These are phyloP conservation scores for Labeo rohita DNA, from an alignment of 2,113 vertebrate species.

Conservation along the genomic window DNA sequence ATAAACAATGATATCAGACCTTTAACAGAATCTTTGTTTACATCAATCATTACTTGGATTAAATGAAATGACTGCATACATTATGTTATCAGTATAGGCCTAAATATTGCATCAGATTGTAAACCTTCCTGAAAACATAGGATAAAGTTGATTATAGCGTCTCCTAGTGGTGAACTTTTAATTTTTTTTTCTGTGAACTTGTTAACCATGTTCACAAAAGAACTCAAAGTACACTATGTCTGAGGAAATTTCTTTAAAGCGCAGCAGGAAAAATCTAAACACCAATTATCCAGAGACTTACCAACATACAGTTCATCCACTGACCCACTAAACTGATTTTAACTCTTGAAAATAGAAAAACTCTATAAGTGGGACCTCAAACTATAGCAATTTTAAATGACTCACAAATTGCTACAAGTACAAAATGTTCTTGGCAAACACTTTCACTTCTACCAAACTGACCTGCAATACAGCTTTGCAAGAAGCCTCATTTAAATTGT, in stretches of 20 bases:
- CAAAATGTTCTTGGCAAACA: not conserved
- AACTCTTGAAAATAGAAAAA: not conserved
- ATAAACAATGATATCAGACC: not conserved
- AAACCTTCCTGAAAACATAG: not conserved
- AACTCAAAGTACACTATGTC: not conserved
- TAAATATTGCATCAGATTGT: not conserved
- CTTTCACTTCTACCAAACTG: not conserved
- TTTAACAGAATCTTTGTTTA: not conserved
- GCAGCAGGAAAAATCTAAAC: not conserved
- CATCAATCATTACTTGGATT: not conserved
- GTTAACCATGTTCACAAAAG: not conserved
- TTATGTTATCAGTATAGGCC: not conserved
- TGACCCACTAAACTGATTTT: conserved; percentile 3
- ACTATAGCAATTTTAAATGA: not conserved
- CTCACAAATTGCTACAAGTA: not conserved
- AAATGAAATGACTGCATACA: not conserved
- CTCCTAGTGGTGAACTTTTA: not conserved
- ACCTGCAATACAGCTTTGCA: no score
- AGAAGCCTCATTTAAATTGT: not conserved
- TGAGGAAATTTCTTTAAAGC: not conserved
- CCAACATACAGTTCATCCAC: not conserved
- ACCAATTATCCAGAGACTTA: no score
- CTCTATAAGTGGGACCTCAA: not conserved
- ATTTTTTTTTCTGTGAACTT: not conserved
- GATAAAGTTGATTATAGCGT: conserved; percentile 1